These are phyloP conservation scores for Ictalurus furcatus DNA, from an alignment of 2,113 vertebrate species.

Conservation along the genomic window DNA sequence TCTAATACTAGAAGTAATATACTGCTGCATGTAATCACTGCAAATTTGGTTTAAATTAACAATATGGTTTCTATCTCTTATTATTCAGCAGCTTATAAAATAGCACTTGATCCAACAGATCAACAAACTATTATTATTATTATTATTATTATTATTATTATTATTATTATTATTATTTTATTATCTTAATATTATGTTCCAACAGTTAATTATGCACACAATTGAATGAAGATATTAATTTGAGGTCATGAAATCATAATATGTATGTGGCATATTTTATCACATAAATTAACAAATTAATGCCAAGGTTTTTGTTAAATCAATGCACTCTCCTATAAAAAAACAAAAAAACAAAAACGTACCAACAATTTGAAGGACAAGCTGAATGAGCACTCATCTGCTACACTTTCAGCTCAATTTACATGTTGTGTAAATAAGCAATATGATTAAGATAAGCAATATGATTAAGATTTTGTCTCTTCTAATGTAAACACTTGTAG, in stretches of 20 bases:
- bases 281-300: not conserved
- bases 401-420: too few species aligned
- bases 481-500: not conserved
- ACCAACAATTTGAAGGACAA: not conserved
- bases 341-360: not conserved
- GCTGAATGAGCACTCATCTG: too few species aligned
- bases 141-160: too few species aligned
- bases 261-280: not conserved
- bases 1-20: not conserved
- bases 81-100: not conserved
- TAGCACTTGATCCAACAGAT: not conserved
- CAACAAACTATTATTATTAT: too few species aligned
- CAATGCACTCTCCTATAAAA: not conserved
- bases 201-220: not conserved
- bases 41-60: not conserved
- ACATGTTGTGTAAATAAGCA: too few species aligned
- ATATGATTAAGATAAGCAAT: too few species aligned
- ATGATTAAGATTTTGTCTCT: too few species aligned
- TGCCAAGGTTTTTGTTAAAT: not conserved
- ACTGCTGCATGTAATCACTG: not conserved
- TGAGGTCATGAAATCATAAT: not conserved
- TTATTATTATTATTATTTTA: too few species aligned
- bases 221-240: not conserved
- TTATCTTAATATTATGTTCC: not conserved
- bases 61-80: not conserved